phyloP scores from a whole-genome alignment of 2,797 vertebrate species.

The Molossus alvarezi region DNA sequence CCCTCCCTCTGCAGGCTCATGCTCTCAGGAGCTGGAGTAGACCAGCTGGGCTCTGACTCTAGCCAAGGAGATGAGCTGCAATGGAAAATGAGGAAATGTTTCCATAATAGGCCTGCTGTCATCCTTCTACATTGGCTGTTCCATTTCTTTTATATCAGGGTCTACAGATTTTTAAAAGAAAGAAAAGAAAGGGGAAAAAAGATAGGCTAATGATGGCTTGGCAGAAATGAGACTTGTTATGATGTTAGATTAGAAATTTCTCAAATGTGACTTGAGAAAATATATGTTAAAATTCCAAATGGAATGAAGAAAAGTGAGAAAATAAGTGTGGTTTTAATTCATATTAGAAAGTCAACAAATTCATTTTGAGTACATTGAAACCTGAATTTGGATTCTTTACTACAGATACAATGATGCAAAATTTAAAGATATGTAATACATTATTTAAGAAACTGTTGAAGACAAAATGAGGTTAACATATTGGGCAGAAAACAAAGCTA shows the following conservation, averaged over 20 bases:
- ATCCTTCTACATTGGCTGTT: background rate
- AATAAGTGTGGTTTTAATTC: constrained; percentile 13
- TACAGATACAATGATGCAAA: background rate
- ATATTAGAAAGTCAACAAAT: background rate
- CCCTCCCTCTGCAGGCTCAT: background rate
- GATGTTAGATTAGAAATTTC: background rate
- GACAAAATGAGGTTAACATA: constrained; percentile 68
- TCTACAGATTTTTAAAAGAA: background rate
- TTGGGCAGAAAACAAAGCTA: constrained; percentile 63
- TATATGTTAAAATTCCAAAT: constrained; percentile 48
- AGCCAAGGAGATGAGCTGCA: background rate
- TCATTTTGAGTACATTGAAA: constrained; percentile 52
- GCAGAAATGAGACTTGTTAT: background rate
- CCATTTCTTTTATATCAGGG: background rate
- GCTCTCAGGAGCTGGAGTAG: background rate
- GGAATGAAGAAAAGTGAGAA: background rate
- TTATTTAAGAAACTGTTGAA: constrained; percentile 42
- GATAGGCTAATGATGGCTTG: background rate
- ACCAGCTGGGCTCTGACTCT: background rate
- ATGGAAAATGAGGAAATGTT: background rate
- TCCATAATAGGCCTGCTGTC: background rate
- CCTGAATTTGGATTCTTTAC: constrained; percentile 46
- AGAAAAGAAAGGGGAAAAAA: background rate
- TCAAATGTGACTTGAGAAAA: constrained; percentile 32
- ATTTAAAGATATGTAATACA: constrained; percentile 38